These are phyloP conservation scores for Ooceraea biroi DNA, from an alignment of 1,140 invertebrate genomes.

Conservation along the genomic window DNA sequence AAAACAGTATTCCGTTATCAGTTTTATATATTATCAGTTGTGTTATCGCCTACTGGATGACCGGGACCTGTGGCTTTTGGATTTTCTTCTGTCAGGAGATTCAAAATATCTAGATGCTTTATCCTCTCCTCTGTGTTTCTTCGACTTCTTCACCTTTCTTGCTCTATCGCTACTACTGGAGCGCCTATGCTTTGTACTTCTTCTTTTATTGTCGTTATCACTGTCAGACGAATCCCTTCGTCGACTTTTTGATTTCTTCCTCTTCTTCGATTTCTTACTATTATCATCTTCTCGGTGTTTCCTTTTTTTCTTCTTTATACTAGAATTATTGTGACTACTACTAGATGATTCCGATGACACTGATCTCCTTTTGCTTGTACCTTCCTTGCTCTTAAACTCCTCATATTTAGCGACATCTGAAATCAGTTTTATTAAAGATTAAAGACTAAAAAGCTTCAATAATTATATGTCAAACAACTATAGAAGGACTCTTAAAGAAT, in stretches of 20 bases:
- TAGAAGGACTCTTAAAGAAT: conserved; percentile 78
- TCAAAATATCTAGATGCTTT: conserved; percentile 83
- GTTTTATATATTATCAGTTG: not conserved
- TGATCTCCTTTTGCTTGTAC: conserved; percentile 66
- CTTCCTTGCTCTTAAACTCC: conserved; percentile 88
- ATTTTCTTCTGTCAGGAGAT: conserved; percentile 78
- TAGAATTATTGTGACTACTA: conserved; percentile 56
- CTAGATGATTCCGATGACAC: conserved; percentile 57
- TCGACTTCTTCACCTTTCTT: conserved; percentile 84
- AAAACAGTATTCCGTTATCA: conserved; percentile 64
- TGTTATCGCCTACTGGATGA: conserved; percentile 68
- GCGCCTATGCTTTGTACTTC: conserved; percentile 74
- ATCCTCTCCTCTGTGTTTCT: conserved; percentile 83
- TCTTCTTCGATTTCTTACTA: conserved; percentile 72
- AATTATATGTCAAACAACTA: conserved; percentile 11
- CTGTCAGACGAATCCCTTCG: conserved; percentile 68
- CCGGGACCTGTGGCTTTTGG: conserved; percentile 80
- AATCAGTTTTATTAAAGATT: conserved; percentile 82
- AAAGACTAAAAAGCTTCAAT: conserved; percentile 74
- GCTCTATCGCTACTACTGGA: conserved; percentile 79
- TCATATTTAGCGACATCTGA: conserved; percentile 90
- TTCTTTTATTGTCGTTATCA: conserved; percentile 69
- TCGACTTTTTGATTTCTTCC: conserved; percentile 56
- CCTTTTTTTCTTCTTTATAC: conserved; percentile 60
- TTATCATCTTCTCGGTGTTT: conserved; percentile 55